These are phyloP conservation scores for Euproctis similis DNA, from an alignment of 2,888 invertebrate species.

Conservation along the genomic window DNA sequence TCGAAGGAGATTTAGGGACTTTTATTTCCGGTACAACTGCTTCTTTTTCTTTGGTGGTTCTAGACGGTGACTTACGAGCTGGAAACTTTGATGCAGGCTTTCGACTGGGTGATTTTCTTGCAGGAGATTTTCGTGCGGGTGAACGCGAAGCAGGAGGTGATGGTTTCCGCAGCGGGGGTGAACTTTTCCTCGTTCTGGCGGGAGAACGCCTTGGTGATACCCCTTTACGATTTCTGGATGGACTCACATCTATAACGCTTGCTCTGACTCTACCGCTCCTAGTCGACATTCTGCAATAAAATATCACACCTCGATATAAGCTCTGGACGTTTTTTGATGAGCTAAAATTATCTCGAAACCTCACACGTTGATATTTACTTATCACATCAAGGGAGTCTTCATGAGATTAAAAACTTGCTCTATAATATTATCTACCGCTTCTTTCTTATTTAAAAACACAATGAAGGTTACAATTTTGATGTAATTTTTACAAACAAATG, in stretches of 20 bases:
- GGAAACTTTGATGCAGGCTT: slow-evolving; percentile 57
- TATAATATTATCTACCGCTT: not conserved
- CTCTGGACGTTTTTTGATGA: slow-evolving; percentile 17
- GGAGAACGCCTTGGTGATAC: slow-evolving; percentile 64
- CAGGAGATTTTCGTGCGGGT: slow-evolving; percentile 66
- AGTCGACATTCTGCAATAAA: slow-evolving; percentile 52
- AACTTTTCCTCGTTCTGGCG: slow-evolving; percentile 57
- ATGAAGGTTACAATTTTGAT: slow-evolving; percentile 1
- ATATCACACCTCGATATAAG: slow-evolving; percentile 20
- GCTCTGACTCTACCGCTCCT: slow-evolving; percentile 56
- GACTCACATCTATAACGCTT: slow-evolving; percentile 48
- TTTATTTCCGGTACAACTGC: slow-evolving; percentile 18
- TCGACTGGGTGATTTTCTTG: slow-evolving; percentile 67
- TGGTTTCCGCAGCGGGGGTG: slow-evolving; percentile 40
- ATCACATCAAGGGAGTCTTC: slow-evolving; percentile 20
- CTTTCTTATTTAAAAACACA: slow-evolving; percentile 9
- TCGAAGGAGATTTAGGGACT: slow-evolving; percentile 46
- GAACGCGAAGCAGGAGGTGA: slow-evolving; percentile 44
- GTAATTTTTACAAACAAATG: slow-evolving; percentile 13
- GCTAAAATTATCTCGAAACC: slow-evolving; percentile 57
- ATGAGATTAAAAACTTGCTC: slow-evolving; percentile 22
- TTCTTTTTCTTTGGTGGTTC: slow-evolving; percentile 46
- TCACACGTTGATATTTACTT: slow-evolving; percentile 51
- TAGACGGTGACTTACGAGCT: slow-evolving; percentile 61
- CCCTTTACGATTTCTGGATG: slow-evolving; percentile 51